Conservation (phyloP, 2,113 vertebrate genomes). For the Epinephelus moara region DNA sequence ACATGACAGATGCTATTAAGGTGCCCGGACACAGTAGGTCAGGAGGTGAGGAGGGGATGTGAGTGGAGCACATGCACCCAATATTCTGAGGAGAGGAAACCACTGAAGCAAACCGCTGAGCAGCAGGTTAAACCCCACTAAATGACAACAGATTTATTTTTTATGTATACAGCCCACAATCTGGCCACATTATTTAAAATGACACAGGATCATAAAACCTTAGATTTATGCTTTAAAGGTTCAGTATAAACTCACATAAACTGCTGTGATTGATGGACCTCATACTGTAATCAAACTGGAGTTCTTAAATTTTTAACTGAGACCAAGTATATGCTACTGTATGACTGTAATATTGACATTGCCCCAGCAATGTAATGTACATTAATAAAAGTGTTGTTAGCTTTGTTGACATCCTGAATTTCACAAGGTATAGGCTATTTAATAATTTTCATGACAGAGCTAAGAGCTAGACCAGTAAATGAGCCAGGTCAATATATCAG, state of each 20-base stretch:
- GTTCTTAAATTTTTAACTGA: neutral
- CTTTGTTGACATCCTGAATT: too few species aligned
- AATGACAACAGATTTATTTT: neutral
- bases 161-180: too few species aligned
- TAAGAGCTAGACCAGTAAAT: too few species aligned
- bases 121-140: conserved; percentile 7
- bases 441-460: too few species aligned
- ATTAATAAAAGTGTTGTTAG: too few species aligned
- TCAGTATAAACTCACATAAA: conserved; percentile 9
- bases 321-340: neutral
- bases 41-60: conserved; percentile 57
- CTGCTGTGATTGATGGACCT: conserved; percentile 18
- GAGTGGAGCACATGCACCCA: conserved; percentile 46
- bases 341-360: neutral
- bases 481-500: too few species aligned
- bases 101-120: neutral
- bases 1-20: conserved; percentile 71
- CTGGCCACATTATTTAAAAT: neutral
- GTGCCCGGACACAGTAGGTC: conserved; percentile 57
- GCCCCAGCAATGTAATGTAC: too few species aligned
- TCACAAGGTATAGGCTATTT: too few species aligned
- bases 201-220: neutral
- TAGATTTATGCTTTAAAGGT: conserved; percentile 13
- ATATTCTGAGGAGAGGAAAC: neutral
- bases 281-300: neutral